phyloP scores from a whole-genome alignment of 2,888 invertebrate genomes.

The Pterostichus niger region DNA sequence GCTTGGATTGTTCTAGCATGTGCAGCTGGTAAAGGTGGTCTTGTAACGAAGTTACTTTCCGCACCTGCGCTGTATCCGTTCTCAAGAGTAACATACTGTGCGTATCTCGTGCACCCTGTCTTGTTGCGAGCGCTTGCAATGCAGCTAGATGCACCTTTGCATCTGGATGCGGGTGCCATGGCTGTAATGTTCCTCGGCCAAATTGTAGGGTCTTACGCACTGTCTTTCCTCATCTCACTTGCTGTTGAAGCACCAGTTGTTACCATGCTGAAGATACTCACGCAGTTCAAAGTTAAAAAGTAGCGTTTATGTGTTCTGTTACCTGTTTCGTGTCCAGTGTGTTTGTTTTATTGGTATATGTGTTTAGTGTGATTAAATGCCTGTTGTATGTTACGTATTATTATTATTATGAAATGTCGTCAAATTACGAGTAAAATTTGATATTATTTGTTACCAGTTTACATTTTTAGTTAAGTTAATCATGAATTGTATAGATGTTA shows the following conservation, averaged over 20 bases:
- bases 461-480: not conserved
- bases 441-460: conserved; percentile 29
- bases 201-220: conserved; percentile 87
- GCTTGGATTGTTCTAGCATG: conserved; percentile 93
- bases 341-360: not conserved
- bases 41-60: conserved; percentile 84
- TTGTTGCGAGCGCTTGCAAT: conserved; percentile 89
- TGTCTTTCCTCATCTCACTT: conserved; percentile 89
- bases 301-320: not conserved
- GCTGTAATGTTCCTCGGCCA: conserved; percentile 90
- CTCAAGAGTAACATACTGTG: conserved; percentile 92
- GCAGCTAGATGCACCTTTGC: conserved; percentile 90
- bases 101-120: conserved; percentile 91
- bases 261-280: conserved; percentile 85
- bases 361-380: not conserved
- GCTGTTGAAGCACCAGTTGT: conserved; percentile 92
- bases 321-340: conserved; percentile 14
- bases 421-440: not conserved
- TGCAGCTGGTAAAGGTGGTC: conserved; percentile 90
- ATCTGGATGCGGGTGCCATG: conserved; percentile 88
- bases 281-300: conserved; percentile 67
- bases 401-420: conserved; percentile 9
- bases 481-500: conserved; percentile 2
- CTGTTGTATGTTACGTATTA: conserved; percentile 2
- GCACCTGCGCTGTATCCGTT: conserved; percentile 90